phyloP scores from a whole-genome alignment of 2,797 vertebrate species.

The Molossus molossus region DNA sequence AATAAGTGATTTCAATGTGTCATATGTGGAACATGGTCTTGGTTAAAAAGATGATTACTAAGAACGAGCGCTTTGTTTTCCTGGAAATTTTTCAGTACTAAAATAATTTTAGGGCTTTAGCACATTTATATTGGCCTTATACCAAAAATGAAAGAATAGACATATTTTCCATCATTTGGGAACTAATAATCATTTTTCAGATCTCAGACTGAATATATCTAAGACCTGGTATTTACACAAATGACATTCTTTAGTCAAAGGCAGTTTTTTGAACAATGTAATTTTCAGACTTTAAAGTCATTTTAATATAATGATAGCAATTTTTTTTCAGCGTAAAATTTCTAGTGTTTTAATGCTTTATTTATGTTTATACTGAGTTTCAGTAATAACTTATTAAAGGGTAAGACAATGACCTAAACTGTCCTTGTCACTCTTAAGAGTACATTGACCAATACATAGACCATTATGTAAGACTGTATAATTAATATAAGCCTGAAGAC shows the following conservation, averaged over 20 bases:
- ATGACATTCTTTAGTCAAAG: constrained; percentile 65
- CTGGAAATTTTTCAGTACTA: constrained; percentile 65
- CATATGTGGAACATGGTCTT: neutral
- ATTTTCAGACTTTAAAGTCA: constrained; percentile 69
- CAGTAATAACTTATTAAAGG: constrained; percentile 2
- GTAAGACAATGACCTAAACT: constrained; percentile 4
- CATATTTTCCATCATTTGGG: constrained; percentile 61
- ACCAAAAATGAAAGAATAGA: constrained; percentile 67
- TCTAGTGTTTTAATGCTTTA: constrained; percentile 51
- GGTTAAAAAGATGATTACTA: constrained; percentile 46
- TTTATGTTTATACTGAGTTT: neutral
- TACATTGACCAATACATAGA: neutral
- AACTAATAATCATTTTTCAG: constrained; percentile 63
- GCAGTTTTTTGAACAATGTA: constrained; percentile 53
- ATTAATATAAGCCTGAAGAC: neutral
- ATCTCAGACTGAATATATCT: constrained; percentile 49
- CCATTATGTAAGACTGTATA: neutral
- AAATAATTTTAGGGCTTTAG: constrained; percentile 75
- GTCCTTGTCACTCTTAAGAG: neutral
- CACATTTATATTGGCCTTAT: constrained; percentile 60
- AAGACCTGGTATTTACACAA: constrained; percentile 63
- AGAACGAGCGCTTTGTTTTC: constrained; percentile 66
- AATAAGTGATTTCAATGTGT: neutral
- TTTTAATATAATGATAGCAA: constrained; percentile 70
- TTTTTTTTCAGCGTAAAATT: constrained; percentile 66